Conservation (phyloP, 2,113 vertebrate species). For the Sigmodon hispidus region DNA sequence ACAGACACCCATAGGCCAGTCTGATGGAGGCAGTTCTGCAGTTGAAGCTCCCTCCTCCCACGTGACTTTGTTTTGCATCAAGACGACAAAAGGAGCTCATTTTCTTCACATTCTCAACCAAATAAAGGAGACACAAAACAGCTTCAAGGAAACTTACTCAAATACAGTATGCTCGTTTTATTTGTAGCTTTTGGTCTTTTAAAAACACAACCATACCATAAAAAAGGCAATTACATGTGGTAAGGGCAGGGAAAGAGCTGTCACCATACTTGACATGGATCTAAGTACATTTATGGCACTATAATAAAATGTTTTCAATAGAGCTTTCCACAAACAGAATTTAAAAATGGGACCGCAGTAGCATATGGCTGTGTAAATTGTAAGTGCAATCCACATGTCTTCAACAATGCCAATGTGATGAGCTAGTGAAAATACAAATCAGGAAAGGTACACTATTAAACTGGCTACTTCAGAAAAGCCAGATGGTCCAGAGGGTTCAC, state of each 20-base stretch:
- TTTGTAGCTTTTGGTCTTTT: slow-evolving; percentile 15
- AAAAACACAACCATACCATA: background rate
- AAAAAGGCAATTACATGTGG: background rate
- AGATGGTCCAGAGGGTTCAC: slow-evolving; percentile 4
- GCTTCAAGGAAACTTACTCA: background rate
- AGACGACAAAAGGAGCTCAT: background rate
- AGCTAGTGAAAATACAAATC: slow-evolving; percentile 38
- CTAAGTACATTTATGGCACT: slow-evolving; percentile 31
- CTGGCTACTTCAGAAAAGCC: slow-evolving; percentile 14
- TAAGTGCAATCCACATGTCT: slow-evolving; percentile 34
- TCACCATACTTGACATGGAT: background rate
- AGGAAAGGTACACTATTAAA: slow-evolving; percentile 17
- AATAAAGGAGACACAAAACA: background rate
- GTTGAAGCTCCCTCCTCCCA: background rate
- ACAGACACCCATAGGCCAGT: background rate
- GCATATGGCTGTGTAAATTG: slow-evolving; percentile 64
- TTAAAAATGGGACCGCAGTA: slow-evolving; percentile 52
- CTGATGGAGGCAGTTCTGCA: background rate
- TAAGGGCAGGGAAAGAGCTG: background rate
- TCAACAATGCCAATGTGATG: background rate
- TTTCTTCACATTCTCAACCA: background rate
- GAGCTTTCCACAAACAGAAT: slow-evolving; percentile 63
- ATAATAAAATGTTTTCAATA: slow-evolving; percentile 57
- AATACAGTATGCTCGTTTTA: background rate
- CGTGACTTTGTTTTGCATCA: background rate